A percentile compares a stretch with the other conserved stretches of the same genome.
These are phyloP conservation scores for Heliconius ismenius DNA, from an alignment of 2,888 invertebrate species.

Conservation along the genomic window DNA sequence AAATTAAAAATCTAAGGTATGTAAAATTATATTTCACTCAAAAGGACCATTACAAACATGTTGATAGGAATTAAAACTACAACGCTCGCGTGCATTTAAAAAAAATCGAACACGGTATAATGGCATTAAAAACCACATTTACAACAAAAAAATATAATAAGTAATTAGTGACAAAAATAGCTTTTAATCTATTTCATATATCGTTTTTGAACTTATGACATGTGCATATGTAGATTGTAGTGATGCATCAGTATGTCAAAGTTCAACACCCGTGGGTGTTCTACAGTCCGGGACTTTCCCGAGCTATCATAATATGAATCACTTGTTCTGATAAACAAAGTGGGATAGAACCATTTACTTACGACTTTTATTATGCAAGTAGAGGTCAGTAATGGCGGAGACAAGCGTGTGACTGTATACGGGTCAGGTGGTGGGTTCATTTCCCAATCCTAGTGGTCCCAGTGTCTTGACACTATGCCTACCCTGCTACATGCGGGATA, in stretches of 20 bases:
- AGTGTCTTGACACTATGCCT: no score
- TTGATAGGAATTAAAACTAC: background rate
- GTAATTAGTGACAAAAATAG: background rate
- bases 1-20: background rate
- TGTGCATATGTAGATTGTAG: background rate
- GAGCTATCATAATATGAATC: conserved; percentile 4
- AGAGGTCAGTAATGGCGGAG: no score
- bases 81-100: background rate
- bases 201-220: background rate
- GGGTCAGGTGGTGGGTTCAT: no score
- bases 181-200: background rate
- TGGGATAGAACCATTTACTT: no score
- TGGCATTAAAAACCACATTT: background rate
- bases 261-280: conserved; percentile 11
- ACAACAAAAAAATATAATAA: background rate
- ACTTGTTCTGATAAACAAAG: background rate
- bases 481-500: no score
- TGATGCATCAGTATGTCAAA: background rate
- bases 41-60: background rate
- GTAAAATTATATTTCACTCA: background rate
- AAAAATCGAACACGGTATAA: background rate
- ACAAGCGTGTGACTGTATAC: no score
- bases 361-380: no score
- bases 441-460: no score
- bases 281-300: conserved; percentile 13